phyloP scores from a whole-genome alignment of 2,888 invertebrate species.

The Sarcophaga carnaria region DNA sequence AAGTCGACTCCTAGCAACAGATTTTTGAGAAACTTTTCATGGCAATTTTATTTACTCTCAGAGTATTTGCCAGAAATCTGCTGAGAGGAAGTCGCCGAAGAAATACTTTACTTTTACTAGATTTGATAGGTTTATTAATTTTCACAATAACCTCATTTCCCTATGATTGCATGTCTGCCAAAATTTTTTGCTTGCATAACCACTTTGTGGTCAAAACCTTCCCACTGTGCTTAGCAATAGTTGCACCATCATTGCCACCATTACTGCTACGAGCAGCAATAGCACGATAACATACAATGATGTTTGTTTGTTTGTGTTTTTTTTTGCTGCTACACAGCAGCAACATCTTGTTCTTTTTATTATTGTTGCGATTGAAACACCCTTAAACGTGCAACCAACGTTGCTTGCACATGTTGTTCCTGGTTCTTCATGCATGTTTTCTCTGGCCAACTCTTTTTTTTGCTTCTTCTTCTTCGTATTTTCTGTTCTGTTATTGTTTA shows the following conservation, averaged over 20 bases:
- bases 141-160: too few species aligned
- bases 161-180: too few species aligned
- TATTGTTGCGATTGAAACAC: constrained; percentile 55
- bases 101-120: too few species aligned
- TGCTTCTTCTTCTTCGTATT: neutral
- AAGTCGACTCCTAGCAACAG: too few species aligned
- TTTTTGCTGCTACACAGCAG: neutral
- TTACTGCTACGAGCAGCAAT: neutral
- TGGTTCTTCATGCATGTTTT: constrained; percentile 55
- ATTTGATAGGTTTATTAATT: too few species aligned
- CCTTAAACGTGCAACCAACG: neutral
- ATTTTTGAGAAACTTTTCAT: too few species aligned
- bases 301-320: constrained; percentile 20
- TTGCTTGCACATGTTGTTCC: constrained; percentile 40
- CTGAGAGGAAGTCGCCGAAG: too few species aligned
- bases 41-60: too few species aligned
- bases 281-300: neutral
- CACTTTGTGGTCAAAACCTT: too few species aligned
- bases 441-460: constrained; percentile 51
- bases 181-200: too few species aligned
- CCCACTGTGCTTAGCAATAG: too few species aligned
- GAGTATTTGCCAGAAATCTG: too few species aligned
- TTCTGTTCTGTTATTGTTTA: neutral
- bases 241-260: neutral
- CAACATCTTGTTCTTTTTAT: constrained; percentile 39